Evolutionary conservation across 2,113 vertebrate genomes (phyloP), one percentile per base, ranked within the genome.

Genomic region (Spilogale gracilis): DNA sequence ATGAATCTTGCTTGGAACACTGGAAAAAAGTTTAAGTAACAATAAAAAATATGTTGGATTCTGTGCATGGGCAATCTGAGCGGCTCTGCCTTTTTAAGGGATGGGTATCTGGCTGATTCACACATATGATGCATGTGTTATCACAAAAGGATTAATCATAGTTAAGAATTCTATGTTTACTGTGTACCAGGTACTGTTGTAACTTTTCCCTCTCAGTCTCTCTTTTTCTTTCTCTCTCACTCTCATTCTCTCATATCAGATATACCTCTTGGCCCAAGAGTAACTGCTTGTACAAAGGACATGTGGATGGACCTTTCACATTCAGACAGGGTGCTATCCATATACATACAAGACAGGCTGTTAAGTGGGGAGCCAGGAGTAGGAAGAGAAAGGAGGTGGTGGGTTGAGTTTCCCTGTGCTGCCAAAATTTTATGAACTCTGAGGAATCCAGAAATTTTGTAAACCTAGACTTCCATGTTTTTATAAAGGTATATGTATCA

Each of bases 1-100:
- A 38, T 38, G 38, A 38, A 38, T 38, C 38, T 38, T 38, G 38
- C 38, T 38, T 38, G 38, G 38, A 38, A 38, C 38, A 38, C 38
- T 38, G 38, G 38, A 38, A 38, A 38, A 38, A 38, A 38, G 38
- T 38, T 38, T 38, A 38, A 38, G 38, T 38, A 38, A 38, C 38
- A 38, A 38, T 38, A 38, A 38, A 97, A 97, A 87, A 96, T 89
- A 97, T 91, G 38, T 97, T 91, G 69, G 52, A 78, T 95, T 96
- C 45, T 95, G 52, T 82, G 65, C 38, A 76, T 54, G 32, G 74
- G 7, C 60, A 88, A 56, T 95, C 50, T 96, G 85, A 96, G 16
- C 18, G 84, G 50, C 63, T 89, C 45, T 93, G 79, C 25, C 30
- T 63, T 45, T 84, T 87, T 73, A 73, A 87, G 14, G 30, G 67